Percentiles rank a stretch among this genome's conserved stretches.
Conservation (phyloP, 2,888 invertebrate genomes). For the Litoditis marina region DNA sequence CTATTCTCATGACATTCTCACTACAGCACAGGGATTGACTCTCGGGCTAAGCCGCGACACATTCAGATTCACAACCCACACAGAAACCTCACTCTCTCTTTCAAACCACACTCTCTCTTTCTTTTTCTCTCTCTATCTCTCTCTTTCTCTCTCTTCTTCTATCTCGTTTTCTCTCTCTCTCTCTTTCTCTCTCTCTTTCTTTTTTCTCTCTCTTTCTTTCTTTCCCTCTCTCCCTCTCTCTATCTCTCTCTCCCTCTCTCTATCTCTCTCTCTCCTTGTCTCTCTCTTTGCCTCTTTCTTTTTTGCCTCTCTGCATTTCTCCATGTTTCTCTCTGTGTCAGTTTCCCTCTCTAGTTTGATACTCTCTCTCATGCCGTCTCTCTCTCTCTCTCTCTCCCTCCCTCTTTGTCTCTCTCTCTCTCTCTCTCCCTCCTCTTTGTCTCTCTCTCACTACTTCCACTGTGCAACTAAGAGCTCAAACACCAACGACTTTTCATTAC, state of each 20-base stretch:
- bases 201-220: not conserved
- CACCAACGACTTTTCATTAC: not conserved
- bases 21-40: too few relatives aligned
- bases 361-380: not conserved
- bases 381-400: not conserved
- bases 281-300: not conserved
- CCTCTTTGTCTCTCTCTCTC: not conserved
- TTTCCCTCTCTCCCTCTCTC: not conserved
- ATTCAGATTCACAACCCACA: too few relatives aligned
- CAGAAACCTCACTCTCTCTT: too few relatives aligned
- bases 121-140: too few relatives aligned
- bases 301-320: too few relatives aligned
- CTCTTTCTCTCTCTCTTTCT: too few relatives aligned
- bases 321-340: not conserved
- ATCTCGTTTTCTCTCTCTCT: too few relatives aligned
- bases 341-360: not conserved
- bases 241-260: slow-evolving; percentile 2
- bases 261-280: not conserved
- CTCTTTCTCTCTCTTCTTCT: too few relatives aligned
- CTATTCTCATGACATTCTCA: too few relatives aligned
- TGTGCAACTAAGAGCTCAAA: too few relatives aligned
- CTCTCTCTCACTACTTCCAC: not conserved
- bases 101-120: too few relatives aligned
- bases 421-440: not conserved
- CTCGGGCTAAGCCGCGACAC: too few relatives aligned